Evolutionary conservation across 2,797 vertebrate species (phyloP).

Genomic region (Myotis planiceps): DNA sequence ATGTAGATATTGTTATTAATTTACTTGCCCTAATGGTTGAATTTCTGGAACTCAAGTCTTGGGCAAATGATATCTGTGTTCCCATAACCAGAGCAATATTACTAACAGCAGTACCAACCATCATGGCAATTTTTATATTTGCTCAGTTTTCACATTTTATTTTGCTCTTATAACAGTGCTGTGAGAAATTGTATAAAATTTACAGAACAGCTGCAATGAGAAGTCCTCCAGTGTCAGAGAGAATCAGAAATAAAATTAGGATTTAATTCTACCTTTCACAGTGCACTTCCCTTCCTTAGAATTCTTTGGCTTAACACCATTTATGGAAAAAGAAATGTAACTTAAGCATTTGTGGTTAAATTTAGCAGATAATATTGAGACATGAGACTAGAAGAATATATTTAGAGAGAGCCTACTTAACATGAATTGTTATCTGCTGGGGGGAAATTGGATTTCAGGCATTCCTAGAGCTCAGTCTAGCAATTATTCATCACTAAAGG

Average conservation of each 20-base stretch:
- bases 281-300: conserved; percentile 21
- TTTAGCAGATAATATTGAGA: conserved; percentile 70
- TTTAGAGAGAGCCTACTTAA: conserved; percentile 61
- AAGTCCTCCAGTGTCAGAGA: not conserved
- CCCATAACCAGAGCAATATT: not conserved
- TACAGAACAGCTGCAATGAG: not conserved
- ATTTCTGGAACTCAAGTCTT: conserved; percentile 10
- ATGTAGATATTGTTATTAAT: not conserved
- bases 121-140: not conserved
- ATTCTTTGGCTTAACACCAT: conserved; percentile 59
- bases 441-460: not conserved
- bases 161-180: not conserved
- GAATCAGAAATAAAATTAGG: conserved; percentile 60
- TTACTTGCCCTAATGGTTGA: not conserved
- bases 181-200: not conserved
- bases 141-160: not conserved
- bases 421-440: conserved; percentile 54
- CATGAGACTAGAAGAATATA: conserved; percentile 60
- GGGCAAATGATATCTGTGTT: not conserved
- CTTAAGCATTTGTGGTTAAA: conserved; percentile 62
- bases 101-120: not conserved
- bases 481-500: conserved; percentile 14
- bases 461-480: conserved; percentile 65
- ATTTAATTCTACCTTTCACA: conserved; percentile 45
- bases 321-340: conserved; percentile 68